Evolutionary conservation across 2,113 vertebrate species (phyloP).

Genomic region (Otis tarda): DNA sequence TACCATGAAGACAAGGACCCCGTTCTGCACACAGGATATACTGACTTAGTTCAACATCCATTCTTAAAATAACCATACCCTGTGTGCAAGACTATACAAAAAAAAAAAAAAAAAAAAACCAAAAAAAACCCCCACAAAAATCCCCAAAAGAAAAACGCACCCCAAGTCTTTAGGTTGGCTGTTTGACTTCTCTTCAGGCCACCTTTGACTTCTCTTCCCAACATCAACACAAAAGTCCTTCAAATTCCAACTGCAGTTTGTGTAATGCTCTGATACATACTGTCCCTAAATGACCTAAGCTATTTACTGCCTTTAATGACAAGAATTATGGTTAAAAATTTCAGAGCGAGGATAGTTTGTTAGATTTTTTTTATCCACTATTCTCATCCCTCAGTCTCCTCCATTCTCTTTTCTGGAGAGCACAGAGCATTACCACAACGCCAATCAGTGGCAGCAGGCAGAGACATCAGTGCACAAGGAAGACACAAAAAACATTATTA

Average conservation of each 20-base stretch:
- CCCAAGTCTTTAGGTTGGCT: not conserved
- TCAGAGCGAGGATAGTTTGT: not conserved
- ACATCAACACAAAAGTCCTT: not conserved
- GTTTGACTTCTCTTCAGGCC: not conserved
- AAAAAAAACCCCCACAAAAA: no score
- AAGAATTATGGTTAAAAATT: not conserved
- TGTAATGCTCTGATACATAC: not conserved
- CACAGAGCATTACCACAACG: not conserved
- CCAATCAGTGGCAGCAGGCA: not conserved
- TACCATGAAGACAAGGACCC: not conserved
- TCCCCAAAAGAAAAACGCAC: fast-evolving
- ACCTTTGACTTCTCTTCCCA: not conserved
- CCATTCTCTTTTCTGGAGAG: not conserved
- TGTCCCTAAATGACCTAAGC: not conserved
- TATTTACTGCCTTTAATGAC: not conserved
- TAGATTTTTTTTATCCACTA: not conserved
- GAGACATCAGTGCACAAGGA: not conserved
- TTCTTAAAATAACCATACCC: not conserved
- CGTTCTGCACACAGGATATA: not conserved
- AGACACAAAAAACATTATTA: not conserved
- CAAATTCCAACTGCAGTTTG: not conserved
- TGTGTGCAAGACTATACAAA: not conserved
- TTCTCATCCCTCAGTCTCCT: not conserved
- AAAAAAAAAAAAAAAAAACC: no score
- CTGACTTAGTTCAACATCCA: not conserved